Base-by-base conservation (phyloP, 2,888 invertebrate genomes). In the Athalia circularis region DNA sequence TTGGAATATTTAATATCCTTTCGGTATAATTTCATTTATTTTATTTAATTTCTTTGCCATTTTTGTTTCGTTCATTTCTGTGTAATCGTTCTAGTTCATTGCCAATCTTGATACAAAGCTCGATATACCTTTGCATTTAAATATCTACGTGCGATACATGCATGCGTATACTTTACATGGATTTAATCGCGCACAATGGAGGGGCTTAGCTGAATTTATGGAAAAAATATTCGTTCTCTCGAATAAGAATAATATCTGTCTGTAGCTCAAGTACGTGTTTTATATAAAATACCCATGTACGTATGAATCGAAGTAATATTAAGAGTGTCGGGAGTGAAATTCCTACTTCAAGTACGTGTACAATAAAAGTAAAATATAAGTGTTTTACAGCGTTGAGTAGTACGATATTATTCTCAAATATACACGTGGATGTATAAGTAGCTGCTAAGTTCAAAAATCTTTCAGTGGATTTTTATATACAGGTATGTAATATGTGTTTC, bases 401-500 rank as follows among this genome's bases (percentile, higher is more conserved):
- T 29, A 29, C 2, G 2, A 29, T 29, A 29, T 29, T 29, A 52
- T 11, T 52, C 7, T 11, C 11, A 9, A 52, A 7, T 52, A 52
- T 9, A 52, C 1, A 11, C 52, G 52, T 9, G 3, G 52, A 11
- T 9, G 3, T 52, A 52, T 52, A 52, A 9, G 52, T 13, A 61
- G 4, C 7, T 13, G 7, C 5, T 45, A 72, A 50, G 72, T 72
- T 61, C 72, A 59, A 57, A 72, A 72, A 72, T 72, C 72, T 72
- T 47, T 72, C 48, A 43, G 59, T 59, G 72, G 72, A 72, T 72
- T 72, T 72, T 47, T 72, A 59, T 15, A 29, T 45, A 59, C 52
- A 52, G 52, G 8, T 7, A 52, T 52, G 11, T 52, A 52, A 52
- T 52, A 52, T 52, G 11, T 52, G 11, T 52, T 9, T 72, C 72